phyloP scores from a whole-genome alignment of 2,797 vertebrate species.

The Coilia nasus region DNA sequence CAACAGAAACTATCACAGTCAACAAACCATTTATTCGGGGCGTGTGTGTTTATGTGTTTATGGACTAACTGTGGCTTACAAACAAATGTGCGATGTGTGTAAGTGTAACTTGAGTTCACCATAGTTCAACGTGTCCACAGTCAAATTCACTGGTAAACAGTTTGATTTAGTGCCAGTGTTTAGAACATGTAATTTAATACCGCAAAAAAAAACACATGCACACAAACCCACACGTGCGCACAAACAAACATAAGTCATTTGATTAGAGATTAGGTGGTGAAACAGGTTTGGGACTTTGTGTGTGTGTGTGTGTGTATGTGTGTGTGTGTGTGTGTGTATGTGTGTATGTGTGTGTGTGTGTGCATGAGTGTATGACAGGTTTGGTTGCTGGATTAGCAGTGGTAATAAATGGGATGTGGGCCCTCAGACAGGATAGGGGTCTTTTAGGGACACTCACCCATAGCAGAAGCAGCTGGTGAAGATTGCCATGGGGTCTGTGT shows the following conservation, averaged over 20 bases:
- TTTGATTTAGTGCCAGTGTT: not conserved
- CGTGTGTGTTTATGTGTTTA: not conserved
- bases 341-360: too few relatives aligned
- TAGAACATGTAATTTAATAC: not conserved
- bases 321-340: too few relatives aligned
- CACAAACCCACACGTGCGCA: not conserved
- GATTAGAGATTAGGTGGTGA: not conserved
- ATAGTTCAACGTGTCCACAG: not conserved
- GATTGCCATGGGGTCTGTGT: not conserved
- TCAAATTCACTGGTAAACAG: not conserved
- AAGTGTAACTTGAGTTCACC: not conserved
- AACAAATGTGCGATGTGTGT: not conserved
- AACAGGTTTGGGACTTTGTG: not conserved
- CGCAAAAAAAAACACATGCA: not conserved
- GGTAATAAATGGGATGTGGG: not conserved
- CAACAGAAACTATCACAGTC: not conserved
- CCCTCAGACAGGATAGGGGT: not conserved
- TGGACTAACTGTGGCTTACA: not conserved
- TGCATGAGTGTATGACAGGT: not conserved
- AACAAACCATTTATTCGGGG: not conserved
- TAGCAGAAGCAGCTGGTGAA: not conserved
- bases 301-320: too few relatives aligned
- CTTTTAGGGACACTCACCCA: not conserved
- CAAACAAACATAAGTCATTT: not conserved
- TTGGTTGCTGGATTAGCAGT: not conserved